Evolutionary conservation across 2,797 vertebrate species (phyloP), one percentile per base, ranked within the genome.

Genomic region (Clarias laeviceps): DNA sequence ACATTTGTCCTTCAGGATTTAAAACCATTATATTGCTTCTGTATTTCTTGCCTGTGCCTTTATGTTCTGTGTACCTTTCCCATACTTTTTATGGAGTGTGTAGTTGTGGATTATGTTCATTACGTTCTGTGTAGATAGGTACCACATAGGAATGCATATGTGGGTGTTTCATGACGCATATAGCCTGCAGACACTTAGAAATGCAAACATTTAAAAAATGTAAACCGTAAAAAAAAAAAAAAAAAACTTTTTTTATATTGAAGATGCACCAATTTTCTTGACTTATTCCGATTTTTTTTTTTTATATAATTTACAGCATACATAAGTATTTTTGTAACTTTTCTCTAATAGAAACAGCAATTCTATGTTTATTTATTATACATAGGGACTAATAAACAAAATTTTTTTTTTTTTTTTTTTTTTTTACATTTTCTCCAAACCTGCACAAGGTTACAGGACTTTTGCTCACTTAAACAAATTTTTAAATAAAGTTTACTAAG

Each of bases 71-170:
- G 9, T 27, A 17, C 15, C 6, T 66, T 66, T 27, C 5, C 29
- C 5, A 27, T 27, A 17, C 12, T 1, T 50, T 54, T 65, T 1
- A 50, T 27, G 7, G 50, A 11, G 7, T 65, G 29, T 50, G n/a
- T 65, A n/a, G 61, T 37, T 17, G 22, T 80, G 24, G 79, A 17
- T 80, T n/a, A n/a, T 64, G 14, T 61, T 64, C 34, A 78, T 78
- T n/a, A 62, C 7, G 32, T 64, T 22, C 24, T n/a, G 34, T 29
- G 24, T 24, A 45, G 59, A 64, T 40, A 27, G 20, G 20, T 45
- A 4, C 76, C 27, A 62, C 69, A 27, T 40, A 50, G 72, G 76
- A 34, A 79, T 78, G 4, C 17, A 7, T 57, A 59, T 80, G 59
- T 64, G 32, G 77, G 12, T 80, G 59, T 80, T 24, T 24, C 32